A percentile compares a stretch with the other conserved stretches of the same genome.
phyloP scores from a whole-genome alignment of 2,113 vertebrate genomes.

The Steatornis caripensis region DNA sequence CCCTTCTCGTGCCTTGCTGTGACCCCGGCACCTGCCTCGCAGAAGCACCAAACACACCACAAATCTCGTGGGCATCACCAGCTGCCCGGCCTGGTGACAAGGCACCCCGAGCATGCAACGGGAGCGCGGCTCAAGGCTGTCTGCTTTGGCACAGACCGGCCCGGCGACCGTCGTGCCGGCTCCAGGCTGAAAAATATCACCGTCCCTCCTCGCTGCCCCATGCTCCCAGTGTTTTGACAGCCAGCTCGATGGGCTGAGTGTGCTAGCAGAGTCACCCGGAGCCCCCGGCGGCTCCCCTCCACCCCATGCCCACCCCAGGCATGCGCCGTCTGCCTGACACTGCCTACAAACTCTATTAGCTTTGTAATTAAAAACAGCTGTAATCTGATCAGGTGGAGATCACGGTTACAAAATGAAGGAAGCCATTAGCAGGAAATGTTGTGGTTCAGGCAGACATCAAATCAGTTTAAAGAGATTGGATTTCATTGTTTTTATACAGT shows the following conservation, averaged over 20 bases:
- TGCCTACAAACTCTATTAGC: slow-evolving; percentile 76
- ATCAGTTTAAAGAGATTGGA: slow-evolving; percentile 86
- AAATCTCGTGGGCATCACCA: background rate
- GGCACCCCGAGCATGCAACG: background rate
- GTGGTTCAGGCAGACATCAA: slow-evolving; percentile 84
- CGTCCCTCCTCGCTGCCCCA: background rate
- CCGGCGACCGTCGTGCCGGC: background rate
- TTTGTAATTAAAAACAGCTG: slow-evolving; percentile 81
- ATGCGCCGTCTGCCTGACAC: slow-evolving; percentile 71
- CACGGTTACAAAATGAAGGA: slow-evolving; percentile 91
- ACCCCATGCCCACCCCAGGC: slow-evolving; percentile 18
- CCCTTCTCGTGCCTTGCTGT: background rate
- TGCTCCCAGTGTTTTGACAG: background rate
- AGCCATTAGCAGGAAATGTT: slow-evolving; percentile 89
- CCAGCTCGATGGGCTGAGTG: background rate
- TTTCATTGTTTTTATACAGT: slow-evolving; percentile 87
- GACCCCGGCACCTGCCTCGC: background rate
- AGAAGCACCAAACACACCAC: background rate
- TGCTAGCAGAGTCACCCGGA: background rate
- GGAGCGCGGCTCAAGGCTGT: background rate
- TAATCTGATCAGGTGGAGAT: slow-evolving; percentile 83
- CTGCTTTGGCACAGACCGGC: background rate
- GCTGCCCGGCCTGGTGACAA: background rate
- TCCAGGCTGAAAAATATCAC: background rate
- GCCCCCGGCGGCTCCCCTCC: background rate